Conservation (phyloP, 2,888 invertebrate genomes). For the Yponomeuta cagnagella region DNA sequence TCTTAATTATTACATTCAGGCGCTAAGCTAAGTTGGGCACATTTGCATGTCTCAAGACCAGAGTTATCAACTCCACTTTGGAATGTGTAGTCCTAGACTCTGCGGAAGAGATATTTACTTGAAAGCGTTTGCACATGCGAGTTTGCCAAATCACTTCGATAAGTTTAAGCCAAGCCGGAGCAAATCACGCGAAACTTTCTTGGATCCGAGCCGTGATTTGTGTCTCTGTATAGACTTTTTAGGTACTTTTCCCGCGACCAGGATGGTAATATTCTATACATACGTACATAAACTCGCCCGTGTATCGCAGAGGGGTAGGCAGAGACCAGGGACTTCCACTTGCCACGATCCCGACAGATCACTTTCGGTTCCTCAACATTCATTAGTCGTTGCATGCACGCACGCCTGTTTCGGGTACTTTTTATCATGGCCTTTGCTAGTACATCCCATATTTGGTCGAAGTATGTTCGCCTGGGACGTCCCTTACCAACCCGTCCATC, state of each 20-base stretch:
- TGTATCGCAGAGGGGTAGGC: no score
- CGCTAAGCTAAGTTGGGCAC: not conserved
- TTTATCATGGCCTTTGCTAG: no score
- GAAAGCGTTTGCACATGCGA: slow-evolving; percentile 42
- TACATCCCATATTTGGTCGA: no score
- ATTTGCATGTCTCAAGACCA: slow-evolving; percentile 1
- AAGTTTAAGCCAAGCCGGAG: slow-evolving; percentile 47
- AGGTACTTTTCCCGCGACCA: not conserved
- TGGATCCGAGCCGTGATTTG: slow-evolving; percentile 60
- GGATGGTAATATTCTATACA: no score
- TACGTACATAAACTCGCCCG: no score
- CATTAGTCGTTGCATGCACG: no score
- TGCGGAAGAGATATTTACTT: slow-evolving; percentile 26
- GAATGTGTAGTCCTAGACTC: not conserved
- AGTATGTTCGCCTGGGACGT: no score
- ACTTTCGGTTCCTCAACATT: no score
- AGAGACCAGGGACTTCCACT: no score
- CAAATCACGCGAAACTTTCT: slow-evolving; percentile 55
- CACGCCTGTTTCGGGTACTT: no score
- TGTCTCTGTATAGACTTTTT: slow-evolving; percentile 30
- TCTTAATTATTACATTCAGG: not conserved
- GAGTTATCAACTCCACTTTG: slow-evolving; percentile 1
- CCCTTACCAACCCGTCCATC: no score
- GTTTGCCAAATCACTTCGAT: slow-evolving; percentile 68
- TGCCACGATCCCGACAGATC: no score